Evolutionary conservation across 2,888 invertebrate genomes (phyloP), one percentile per base, ranked within the genome.

Genomic region (Cordilura impudica): DNA sequence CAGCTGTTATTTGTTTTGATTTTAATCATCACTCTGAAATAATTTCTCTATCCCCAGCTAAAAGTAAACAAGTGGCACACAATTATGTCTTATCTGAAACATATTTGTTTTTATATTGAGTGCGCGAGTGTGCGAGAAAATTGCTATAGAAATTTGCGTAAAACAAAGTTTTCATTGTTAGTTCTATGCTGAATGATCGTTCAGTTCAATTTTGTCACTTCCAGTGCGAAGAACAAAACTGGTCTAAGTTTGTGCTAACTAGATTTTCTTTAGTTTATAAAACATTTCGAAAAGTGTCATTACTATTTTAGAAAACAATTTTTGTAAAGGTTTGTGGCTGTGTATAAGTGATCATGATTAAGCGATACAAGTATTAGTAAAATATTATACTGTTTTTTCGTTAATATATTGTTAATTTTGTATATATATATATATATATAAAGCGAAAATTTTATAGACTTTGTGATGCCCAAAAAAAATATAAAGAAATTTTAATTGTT

Each of bases 191-290:
- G 39, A 61, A 51, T 18, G 18, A 56, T 21, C 61, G 54, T 79
- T 83, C 81, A 86, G 86, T 86, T 83, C 71, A 60, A 69, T 83
- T 86, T 87, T 85, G 85, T 85, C 88, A 83, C 86, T 89, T 88
- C 87, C 89, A 88, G 89, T 86, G 89, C 81, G 88, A 87, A 86
- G 89, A 88, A 87, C 87, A 86, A 86, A 63, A 83, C 74, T 79
- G 81, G 4, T 39, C 2, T 39, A 12, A 4, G 12, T 12, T 35
- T 12, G 35, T 12, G 35, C n/a, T n/a, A n/a, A n/a, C n/a, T n/a
- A n/a, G n/a, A n/a, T 39, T 39, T n/a, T 39, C 4, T 8, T 8
- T n/a, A 39, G 35, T 39, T 3, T n/a, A 39, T 35, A 14, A 31
- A 47, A 23, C n/a, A 4, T 39, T 39, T n/a, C 3, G 12, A 35